Percentiles rank a stretch among this genome's conserved stretches.
phyloP scores from a whole-genome alignment of 1,140 invertebrate genomes.

The Drosophila pseudoananassae region DNA sequence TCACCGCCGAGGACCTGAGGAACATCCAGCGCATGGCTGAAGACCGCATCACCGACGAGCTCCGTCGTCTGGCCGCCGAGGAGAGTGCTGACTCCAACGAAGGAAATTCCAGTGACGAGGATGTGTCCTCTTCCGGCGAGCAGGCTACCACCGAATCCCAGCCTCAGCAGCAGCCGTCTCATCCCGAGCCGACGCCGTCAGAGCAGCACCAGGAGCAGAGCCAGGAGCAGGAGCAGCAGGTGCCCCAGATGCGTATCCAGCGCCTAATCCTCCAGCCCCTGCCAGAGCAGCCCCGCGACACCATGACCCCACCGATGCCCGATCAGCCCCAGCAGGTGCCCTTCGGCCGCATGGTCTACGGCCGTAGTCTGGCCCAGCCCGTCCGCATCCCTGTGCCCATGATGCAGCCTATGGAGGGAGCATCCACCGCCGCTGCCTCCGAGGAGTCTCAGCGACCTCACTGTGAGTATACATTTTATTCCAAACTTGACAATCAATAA shows the following conservation, averaged over 20 bases:
- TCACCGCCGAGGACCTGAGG: slow-evolving; percentile 87
- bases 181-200: slow-evolving; percentile 42
- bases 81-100: slow-evolving; percentile 78
- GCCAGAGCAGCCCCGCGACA: slow-evolving; percentile 83
- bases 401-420: slow-evolving; percentile 84
- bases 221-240: slow-evolving; percentile 61
- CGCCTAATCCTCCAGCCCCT: slow-evolving; percentile 78
- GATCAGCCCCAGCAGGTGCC: slow-evolving; percentile 78
- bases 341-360: slow-evolving; percentile 85
- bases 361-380: slow-evolving; percentile 84
- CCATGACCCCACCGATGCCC: slow-evolving; percentile 82
- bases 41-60: slow-evolving; percentile 84
- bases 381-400: slow-evolving; percentile 86
- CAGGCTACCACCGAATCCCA: slow-evolving; percentile 44
- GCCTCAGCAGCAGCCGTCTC: slow-evolving; percentile 30
- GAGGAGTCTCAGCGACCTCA: slow-evolving; percentile 86
- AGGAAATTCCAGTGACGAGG: slow-evolving; percentile 66
- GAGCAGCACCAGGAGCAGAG: slow-evolving; percentile 43
- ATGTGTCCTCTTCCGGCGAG: slow-evolving; percentile 53
- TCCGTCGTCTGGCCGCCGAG: slow-evolving; percentile 83
- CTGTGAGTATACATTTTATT: slow-evolving; percentile 84
- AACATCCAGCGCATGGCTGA: slow-evolving; percentile 86
- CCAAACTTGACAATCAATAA: too few relatives aligned
- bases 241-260: slow-evolving; percentile 69
- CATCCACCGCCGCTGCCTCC: slow-evolving; percentile 57